Evolutionary conservation across 2,888 invertebrate species (phyloP), one percentile per base, ranked within the genome.

Genomic region (Smittia sp.): DNA sequence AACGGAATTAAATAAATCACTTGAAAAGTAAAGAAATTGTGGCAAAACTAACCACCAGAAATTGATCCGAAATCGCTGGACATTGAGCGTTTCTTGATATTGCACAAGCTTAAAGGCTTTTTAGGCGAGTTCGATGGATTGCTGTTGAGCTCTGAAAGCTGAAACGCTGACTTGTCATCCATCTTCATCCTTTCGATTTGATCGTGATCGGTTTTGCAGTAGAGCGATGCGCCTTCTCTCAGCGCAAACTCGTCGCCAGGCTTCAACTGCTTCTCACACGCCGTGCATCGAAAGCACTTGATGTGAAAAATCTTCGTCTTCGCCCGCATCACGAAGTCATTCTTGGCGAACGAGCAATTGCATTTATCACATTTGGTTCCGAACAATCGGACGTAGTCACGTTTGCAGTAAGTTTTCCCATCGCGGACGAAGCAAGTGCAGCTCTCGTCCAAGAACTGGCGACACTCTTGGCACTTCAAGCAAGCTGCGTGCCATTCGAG

Each of bases 401-500:
- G 86, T 84, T 97, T 97, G 87, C 99, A 99, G 83, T 98, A 99
- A 39, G 98, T 98, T 85, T 96, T 97, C 76, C 98, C 98, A 81
- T 98, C 96, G 77, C 96, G 87, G n/a, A 99, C 97, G 84, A 98
- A 99, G 84, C 98, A 98, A 78, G 98, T 98, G 85, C 96, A 96
- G 77, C 90, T 92, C 83, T 99, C 98, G 86, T 99, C 98, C 78
- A 99, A 89, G 85, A 94, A 96, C 85, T 94, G 93, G 78, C 94
- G 89, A 85, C 98, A 99, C 83, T 98, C 97, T 82, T 94, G 94
- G 84, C 98, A 99, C 85, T 92, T 97, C 77, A 99, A 90, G 83
- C 99, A 99, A 76, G 96, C 93, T 75, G 97, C 96, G 85, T 99
- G 99, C 97, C 98, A 99, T 85, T 98, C 98, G 82, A 99, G 88